Base-by-base conservation (phyloP, 2,797 vertebrate genomes). In the Lagocephalus sceleratus region DNA sequence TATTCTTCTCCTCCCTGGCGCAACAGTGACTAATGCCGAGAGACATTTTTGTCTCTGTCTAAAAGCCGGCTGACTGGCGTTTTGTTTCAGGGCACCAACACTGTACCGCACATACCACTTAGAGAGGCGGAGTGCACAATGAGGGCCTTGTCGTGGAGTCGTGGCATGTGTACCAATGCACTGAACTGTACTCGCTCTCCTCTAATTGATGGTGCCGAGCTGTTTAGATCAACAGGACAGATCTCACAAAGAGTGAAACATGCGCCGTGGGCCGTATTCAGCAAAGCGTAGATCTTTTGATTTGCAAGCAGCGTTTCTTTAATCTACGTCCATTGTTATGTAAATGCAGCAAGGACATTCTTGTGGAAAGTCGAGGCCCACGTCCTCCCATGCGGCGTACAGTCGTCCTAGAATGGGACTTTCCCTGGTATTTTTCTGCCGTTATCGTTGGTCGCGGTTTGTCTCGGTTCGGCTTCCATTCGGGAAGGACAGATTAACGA, bases 41-140 rank as follows among this genome's bases (percentile, higher is more conserved):
- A 78, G 76, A 78, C 78, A 67, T 88, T 83, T 83, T 76, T 87
- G 82, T 84, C 64, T 76, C 51, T 5, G 51, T 6, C 72, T 83
- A 51, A 82, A 78, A 83, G 74, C 73, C 61, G 66, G 51, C 65
- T 61, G 75, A 62, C 81, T 85, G 76, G 76, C 87, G 16, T 79
- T 83, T 86, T 83, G 81, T 87, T 84, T 82, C 77, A 61, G 73
- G 71, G 62, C 78, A 69, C 64, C 75, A 79, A 62, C 76, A 79
- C 68, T 81, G 85, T 86, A 80, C 85, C 51, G 77, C 63, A 74
- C 80, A 73, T 79, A 86, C 71, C 81, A 79, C 75, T 85, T 84
- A 81, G 76, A 68, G 75, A 83, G 81, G 87, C 71, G 70, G 75
- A 76, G 72, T 59, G 56, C 79, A 90, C 87, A 90, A 90, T 83